A percentile compares a stretch with the other conserved stretches of the same genome.
These are phyloP conservation scores for Eleginops maclovinus DNA, from an alignment of 2,113 vertebrate genomes.

Conservation along the genomic window DNA sequence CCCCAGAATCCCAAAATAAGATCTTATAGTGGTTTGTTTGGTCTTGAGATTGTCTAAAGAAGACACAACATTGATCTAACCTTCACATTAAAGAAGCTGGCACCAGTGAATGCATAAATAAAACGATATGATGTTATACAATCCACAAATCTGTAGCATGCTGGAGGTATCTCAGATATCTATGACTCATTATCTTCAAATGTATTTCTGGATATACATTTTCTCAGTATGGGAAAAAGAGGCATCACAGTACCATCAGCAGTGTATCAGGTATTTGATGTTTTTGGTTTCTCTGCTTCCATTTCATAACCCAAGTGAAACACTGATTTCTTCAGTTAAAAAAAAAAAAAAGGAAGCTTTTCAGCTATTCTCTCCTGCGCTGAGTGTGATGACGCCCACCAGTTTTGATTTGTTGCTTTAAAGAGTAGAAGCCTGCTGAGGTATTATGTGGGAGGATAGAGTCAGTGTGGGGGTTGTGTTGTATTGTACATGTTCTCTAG, in stretches of 20 bases:
- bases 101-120: neutral
- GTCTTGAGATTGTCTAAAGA: neutral
- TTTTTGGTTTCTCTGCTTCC: conserved; percentile 14
- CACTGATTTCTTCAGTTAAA: conserved; percentile 26
- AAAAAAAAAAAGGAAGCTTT: conserved; percentile 41
- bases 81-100: neutral
- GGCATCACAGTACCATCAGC: conserved; percentile 3
- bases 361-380: conserved; percentile 57
- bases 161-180: neutral
- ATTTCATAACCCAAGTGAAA: conserved; percentile 48
- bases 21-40: neutral
- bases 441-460: conserved; percentile 75
- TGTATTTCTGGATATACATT: neutral
- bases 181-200: neutral
- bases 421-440: conserved; percentile 75
- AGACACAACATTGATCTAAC: neutral
- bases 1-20: neutral
- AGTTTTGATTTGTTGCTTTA: conserved; percentile 74
- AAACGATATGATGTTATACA: neutral
- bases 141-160: neutral
- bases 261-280: conserved; percentile 3
- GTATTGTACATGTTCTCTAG: conserved; percentile 70
- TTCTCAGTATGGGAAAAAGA: neutral
- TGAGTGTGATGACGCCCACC: conserved; percentile 73
- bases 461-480: conserved; percentile 70